Evolutionary conservation across 2,888 invertebrate genomes (phyloP).

Genomic region (Drosophila nr. perissopoda): DNA sequence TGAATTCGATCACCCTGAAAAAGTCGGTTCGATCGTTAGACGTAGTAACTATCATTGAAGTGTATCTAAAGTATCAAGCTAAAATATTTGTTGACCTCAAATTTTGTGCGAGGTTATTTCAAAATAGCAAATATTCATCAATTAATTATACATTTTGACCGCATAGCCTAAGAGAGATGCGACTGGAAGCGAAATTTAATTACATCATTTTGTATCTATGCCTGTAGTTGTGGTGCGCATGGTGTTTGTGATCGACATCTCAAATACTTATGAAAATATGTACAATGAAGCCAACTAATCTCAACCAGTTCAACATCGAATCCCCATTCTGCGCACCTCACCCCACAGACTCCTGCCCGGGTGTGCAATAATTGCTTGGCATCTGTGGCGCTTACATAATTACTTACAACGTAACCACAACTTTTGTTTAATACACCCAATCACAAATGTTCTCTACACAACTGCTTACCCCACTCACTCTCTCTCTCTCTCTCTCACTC

Average conservation of each 20-base stretch:
- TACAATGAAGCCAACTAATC: background rate
- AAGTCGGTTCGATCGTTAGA: background rate
- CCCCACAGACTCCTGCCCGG: background rate
- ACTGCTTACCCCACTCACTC: background rate
- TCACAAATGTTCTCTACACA: constrained; percentile 41
- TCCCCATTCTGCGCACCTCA: background rate
- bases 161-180: background rate
- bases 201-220: background rate
- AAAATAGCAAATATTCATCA: background rate
- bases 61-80: background rate
- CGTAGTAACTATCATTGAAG: background rate
- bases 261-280: background rate
- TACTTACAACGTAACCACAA: constrained; percentile 55
- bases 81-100: background rate
- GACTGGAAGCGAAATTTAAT: background rate
- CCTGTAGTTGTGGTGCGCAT: background rate
- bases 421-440: constrained; percentile 74
- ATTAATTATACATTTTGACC: background rate
- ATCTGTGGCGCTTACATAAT: constrained; percentile 55
- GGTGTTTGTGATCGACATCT: background rate
- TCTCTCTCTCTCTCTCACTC: background rate
- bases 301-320: background rate
- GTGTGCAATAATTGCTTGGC: constrained; percentile 13
- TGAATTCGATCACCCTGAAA: background rate
- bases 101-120: background rate